These are phyloP conservation scores for Todus mexicanus DNA, from an alignment of 2,797 vertebrate species.

Conservation along the genomic window DNA sequence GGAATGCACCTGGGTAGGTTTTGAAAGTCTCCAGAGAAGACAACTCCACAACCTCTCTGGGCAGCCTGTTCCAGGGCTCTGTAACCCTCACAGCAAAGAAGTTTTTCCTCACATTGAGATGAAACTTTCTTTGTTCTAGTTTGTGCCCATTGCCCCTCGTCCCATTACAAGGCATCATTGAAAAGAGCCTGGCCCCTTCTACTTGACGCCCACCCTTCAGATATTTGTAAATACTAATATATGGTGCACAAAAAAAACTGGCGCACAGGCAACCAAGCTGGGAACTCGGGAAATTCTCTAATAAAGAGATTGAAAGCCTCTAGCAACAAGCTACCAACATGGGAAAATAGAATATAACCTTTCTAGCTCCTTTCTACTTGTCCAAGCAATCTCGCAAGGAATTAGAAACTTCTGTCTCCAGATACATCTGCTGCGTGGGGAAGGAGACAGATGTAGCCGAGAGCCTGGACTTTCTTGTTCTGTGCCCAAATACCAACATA, in stretches of 20 bases:
- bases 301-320: neutral
- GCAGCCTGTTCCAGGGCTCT: no score
- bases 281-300: neutral
- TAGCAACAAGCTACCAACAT: fast-evolving
- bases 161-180: no score
- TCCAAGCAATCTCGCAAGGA: neutral
- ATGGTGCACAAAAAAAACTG: neutral
- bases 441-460: neutral
- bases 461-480: neutral
- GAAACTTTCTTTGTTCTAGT: no score
- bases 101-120: no score
- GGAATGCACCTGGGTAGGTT: no score
- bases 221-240: no score
- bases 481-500: neutral
- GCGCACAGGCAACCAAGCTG: neutral
- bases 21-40: no score
- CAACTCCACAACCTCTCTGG: no score
- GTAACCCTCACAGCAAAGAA: no score
- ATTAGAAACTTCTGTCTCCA: neutral
- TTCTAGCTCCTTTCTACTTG: neutral
- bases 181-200: no score
- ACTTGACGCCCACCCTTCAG: no score
- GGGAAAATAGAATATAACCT: fast-evolving
- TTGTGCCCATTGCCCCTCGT: no score
- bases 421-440: fast-evolving